Base-by-base conservation (phyloP, 2,113 vertebrate species). In the Phyllostomus hastatus region DNA sequence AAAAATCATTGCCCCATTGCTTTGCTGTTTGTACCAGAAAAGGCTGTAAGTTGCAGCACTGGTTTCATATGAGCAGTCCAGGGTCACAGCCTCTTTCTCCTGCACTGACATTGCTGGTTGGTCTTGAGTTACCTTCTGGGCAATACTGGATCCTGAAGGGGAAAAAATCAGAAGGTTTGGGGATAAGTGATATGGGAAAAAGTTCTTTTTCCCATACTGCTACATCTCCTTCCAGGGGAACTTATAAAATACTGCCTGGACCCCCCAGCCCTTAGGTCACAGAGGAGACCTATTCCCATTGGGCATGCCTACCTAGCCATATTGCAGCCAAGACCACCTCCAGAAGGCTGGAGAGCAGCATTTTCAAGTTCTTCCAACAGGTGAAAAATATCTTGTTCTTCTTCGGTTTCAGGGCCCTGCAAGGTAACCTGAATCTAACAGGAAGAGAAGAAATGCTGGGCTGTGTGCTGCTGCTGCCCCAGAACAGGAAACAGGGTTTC, bases 401-500 rank as follows among this genome's bases (percentile, higher is more conserved):
- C 22, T 46, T 64, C 54, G 43, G 15, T 10, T 7, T 33, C 0
- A 54, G 35, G 26, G 16, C 7, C 57, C 26, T 61, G 20, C 22
- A 24, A 46, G 24, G 28, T 38, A 67, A 64, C 10, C 28, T 26
- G n/a, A 85, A 33, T n/a, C 24, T 43, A 31, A n/a, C 1, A 10
- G 15, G 17, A 48, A 33, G 5, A n/a, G 69, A 52, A 43, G 54
- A 16, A 20, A 16, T 52, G 15, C 19, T 66, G 86, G 1, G 33
- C 54, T 54, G 0, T 78, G 46, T 33, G 80, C 43, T 83, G 24
- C 35, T 57, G 57, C 59, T 35, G 9, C 38, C 57, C 24, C 38
- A 35, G n/a, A 93, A 46, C 82, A 97, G 87, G 90, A 96, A 93
- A 57, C 22, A 28, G 48, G 22, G 20, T 50, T 95, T 93, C 61